Base-by-base conservation (phyloP, 2,113 vertebrate genomes). In the Chionomys nivalis region DNA sequence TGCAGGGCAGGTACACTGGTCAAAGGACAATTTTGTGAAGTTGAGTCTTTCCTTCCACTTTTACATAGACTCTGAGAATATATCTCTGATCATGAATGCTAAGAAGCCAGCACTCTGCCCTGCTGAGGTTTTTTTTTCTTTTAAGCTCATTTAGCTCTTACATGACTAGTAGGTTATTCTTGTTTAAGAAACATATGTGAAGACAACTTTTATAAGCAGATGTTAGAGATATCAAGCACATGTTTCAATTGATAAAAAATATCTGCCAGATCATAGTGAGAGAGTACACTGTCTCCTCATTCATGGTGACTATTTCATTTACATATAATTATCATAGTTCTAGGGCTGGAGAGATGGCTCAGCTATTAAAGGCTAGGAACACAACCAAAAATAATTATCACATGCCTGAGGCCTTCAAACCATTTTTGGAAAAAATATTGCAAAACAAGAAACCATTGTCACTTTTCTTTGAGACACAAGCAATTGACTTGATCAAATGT, bases 401-500 rank as follows among this genome's bases (percentile, higher is more conserved):
- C 39, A 14, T 26, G 72, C 89, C 12, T 39, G 33, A 88, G 5
- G 12, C 58, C 39, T 14, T 89, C 52, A 31, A 79, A 75, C 1
- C 3, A 66, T 39, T 91, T 90, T 65, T 72, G 55, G n/a, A 63
- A 39, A 75, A 85, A 75, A 85, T 31, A 2, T 28, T 72, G 0
- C 47, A 28, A 63, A 83, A 90, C 8, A 93, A 92, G 21, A 79
- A 77, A 88, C 10, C 28, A 36, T 76, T 16, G 65, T 94, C 39
- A 78, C 6, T 49, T 66, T 88, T 10, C 66, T 96, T 91, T 95
- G 9, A 73, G 23, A 79, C 8, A 31, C 7, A 83, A 92, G 11
- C n/a, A 83, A 89, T 86, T 93, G 42, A 66, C 28, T 90, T 87
- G 83, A 47, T 58, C 90, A 75, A 91, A 91, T 31, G 3, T 86